Base-by-base conservation (phyloP, 1,140 invertebrate genomes). In the Drosophila asahinai region DNA sequence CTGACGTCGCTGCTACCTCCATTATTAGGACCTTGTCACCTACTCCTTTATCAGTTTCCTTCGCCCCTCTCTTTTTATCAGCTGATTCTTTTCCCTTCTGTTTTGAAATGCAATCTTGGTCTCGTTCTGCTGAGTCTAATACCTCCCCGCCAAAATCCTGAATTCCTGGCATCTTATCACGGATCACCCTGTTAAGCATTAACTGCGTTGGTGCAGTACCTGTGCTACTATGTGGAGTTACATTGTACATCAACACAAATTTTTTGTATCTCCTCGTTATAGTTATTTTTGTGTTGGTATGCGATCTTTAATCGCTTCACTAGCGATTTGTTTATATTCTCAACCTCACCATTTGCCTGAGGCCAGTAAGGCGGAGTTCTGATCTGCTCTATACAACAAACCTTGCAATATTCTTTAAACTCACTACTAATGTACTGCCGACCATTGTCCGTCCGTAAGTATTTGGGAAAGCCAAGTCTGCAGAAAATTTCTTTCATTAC, bases 331-430 rank as follows among this genome's bases (percentile, higher is more conserved):
- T 64, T 75, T 55, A 79, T 63, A 33, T 80, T 89, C 27, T 84
- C 79, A 11, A 89, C 81, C 51, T 89, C 81, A n/a, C 74, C 77
- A 74, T 91, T 91, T 33, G 83, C 77, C 64, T 87, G 81, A 12
- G 86, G 81, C 70, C 79, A 91, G 59, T 87, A 84, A 22, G 86
- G 83, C 14, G 71, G 63, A n/a, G 68, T 68, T 51, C 12, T 65
- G 6, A 65, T 64, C 42, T 61, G 62, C 3, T 54, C 40, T 43
- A 77, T 72, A 27, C 42, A 73, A 64, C 47, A 62, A 15, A 25
- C 45, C 22, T 63, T 48, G 51, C 77, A 82, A 45, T 57, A 86
- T n/a, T 80, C 52, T 42, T 66, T 38, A 48, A 72, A 62, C 57
- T 57, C 51, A 27, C n/a, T 40, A 40, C 60, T 77, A 17, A 70